These are phyloP conservation scores for Amblyornis subalaris DNA, from an alignment of 2,113 vertebrate species.

Conservation along the genomic window DNA sequence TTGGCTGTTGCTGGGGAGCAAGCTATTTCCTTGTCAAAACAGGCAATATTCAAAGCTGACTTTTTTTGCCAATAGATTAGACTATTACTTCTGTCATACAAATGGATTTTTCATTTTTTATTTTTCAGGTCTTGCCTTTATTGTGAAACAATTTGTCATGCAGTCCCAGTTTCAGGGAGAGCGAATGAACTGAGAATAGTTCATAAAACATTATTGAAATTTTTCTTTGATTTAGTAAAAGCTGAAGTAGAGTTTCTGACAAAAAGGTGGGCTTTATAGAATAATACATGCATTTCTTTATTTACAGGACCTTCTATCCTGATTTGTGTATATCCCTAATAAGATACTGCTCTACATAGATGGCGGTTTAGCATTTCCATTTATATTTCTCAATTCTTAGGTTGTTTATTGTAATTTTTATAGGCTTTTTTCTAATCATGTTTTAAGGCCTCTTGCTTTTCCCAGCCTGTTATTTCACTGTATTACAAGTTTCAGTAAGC, in stretches of 20 bases:
- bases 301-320: neutral
- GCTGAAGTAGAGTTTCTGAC: constrained; percentile 81
- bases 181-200: constrained; percentile 73
- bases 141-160: constrained; percentile 78
- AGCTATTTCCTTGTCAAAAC: neutral
- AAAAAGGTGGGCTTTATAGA: constrained; percentile 71
- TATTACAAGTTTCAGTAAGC: neutral
- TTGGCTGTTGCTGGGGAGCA: neutral
- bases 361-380: neutral
- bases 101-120: neutral
- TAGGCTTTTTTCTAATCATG: neutral
- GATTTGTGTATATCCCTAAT: neutral
- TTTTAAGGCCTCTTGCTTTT: neutral
- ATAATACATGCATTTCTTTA: neutral
- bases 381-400: neutral
- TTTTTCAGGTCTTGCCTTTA: constrained; percentile 76
- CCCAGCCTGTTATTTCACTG: neutral
- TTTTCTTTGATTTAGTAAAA: constrained; percentile 82
- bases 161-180: constrained; percentile 67
- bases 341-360: neutral
- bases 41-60: neutral
- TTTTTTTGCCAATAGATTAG: neutral
- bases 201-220: constrained; percentile 78
- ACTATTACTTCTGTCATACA: neutral
- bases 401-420: neutral